Evolutionary conservation across 2,113 vertebrate genomes (phyloP).

Genomic region (Ariopsis seemanni): DNA sequence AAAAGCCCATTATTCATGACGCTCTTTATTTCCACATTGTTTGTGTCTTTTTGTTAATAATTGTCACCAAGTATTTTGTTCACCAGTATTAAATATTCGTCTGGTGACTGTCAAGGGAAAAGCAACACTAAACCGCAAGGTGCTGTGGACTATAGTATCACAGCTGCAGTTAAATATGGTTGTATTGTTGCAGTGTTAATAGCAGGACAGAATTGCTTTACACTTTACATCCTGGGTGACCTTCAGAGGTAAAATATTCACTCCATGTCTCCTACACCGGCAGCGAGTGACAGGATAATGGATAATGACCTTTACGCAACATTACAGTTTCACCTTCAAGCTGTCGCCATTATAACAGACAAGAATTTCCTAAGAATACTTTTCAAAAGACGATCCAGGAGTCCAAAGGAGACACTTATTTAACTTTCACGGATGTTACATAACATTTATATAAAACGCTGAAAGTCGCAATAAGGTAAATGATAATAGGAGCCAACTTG

Average conservation of each 20-base stretch:
- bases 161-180: background rate
- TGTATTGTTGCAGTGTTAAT: background rate
- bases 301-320: background rate
- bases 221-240: background rate
- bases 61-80: background rate
- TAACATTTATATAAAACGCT: too few relatives aligned
- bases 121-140: background rate
- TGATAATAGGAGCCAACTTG: background rate
- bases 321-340: background rate
- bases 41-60: background rate
- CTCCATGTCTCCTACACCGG: background rate
- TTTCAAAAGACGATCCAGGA: too few relatives aligned
- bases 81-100: background rate
- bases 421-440: background rate
- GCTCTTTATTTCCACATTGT: background rate
- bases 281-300: background rate
- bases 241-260: slow-evolving; percentile 8
- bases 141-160: background rate
- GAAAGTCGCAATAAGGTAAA: background rate
- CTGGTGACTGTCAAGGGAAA: background rate
- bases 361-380: background rate
- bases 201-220: background rate
- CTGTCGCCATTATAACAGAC: background rate
- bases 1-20: background rate
- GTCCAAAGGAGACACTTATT: too few relatives aligned